Percentiles rank a stretch among this genome's conserved stretches.
These are phyloP conservation scores for Lutjanus argentimaculatus DNA, from an alignment of 2,797 vertebrate genomes.

Conservation along the genomic window DNA sequence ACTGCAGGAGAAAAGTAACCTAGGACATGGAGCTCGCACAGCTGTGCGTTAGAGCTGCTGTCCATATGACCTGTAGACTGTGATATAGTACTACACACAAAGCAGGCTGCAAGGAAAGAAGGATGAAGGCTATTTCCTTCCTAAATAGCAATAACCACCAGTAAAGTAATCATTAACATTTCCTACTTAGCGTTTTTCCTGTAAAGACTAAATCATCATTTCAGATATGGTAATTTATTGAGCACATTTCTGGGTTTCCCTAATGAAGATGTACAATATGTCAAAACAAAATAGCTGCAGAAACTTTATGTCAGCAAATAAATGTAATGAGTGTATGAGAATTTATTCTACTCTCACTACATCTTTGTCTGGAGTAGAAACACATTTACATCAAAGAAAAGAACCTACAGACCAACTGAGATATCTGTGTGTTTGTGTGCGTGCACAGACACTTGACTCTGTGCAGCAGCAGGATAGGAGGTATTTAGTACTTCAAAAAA, in stretches of 20 bases:
- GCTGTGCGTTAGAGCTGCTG: constrained; percentile 37
- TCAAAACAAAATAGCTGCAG: not conserved
- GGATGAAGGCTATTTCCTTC: not conserved
- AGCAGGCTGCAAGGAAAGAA: constrained; percentile 5
- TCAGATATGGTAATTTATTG: not conserved
- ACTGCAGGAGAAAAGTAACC: constrained; percentile 40
- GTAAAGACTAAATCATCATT: not conserved
- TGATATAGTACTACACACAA: constrained; percentile 27
- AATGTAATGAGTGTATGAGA: constrained; percentile 11
- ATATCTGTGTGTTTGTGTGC: not conserved
- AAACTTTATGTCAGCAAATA: not conserved
- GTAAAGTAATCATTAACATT: not conserved
- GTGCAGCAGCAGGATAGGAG: constrained; percentile 31
- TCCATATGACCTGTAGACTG: constrained; percentile 24
- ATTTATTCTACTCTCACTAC: constrained; percentile 1
- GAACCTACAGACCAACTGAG: not conserved
- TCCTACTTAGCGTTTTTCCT: not conserved
- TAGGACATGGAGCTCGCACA: constrained; percentile 41
- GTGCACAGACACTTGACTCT: not conserved
- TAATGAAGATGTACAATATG: not conserved
- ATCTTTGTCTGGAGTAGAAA: constrained; percentile 19
- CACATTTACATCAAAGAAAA: constrained; percentile 32
- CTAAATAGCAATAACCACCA: not conserved
- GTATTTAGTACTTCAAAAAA: constrained; percentile 35
- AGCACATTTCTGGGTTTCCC: not conserved